These are phyloP conservation scores for Drosophila pseudotakahashii DNA, from an alignment of 2,888 invertebrate species.

Conservation along the genomic window DNA sequence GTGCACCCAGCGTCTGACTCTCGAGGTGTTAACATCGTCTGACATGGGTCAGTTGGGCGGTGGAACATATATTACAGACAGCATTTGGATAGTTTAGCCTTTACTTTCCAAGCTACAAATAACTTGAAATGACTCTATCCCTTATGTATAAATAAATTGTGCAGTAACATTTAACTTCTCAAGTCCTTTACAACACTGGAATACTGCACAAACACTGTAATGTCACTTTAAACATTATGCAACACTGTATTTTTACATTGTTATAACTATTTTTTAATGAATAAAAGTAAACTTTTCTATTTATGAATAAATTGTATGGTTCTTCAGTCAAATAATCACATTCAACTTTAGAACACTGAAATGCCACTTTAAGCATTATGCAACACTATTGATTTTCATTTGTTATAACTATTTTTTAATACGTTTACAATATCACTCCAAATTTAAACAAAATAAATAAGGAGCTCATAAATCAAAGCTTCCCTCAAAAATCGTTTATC, in stretches of 20 bases:
- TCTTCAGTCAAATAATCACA: no score
- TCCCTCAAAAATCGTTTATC: neutral
- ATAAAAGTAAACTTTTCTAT: no score
- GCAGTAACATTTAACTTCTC: no score
- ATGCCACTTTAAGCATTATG: neutral
- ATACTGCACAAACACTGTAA: neutral
- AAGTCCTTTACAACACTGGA: neutral
- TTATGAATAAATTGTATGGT: no score
- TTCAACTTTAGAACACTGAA: neutral
- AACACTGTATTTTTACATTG: neutral
- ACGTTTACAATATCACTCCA: no score
- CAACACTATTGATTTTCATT: neutral
- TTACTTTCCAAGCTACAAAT: no score
- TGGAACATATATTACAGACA: neutral
- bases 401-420: no score
- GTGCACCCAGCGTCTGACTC: neutral
- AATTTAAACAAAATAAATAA: no score
- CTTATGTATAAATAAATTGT: no score
- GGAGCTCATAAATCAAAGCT: no score
- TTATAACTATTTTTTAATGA: no score
- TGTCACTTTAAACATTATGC: neutral
- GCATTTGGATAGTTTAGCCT: neutral
- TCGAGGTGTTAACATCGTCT: slow-evolving; percentile 17
- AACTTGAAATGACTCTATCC: no score
- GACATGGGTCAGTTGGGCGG: slow-evolving; percentile 8